Evolutionary conservation across 2,888 invertebrate species (phyloP), one percentile per base, ranked within the genome.

Genomic region (Spodoptera picta): DNA sequence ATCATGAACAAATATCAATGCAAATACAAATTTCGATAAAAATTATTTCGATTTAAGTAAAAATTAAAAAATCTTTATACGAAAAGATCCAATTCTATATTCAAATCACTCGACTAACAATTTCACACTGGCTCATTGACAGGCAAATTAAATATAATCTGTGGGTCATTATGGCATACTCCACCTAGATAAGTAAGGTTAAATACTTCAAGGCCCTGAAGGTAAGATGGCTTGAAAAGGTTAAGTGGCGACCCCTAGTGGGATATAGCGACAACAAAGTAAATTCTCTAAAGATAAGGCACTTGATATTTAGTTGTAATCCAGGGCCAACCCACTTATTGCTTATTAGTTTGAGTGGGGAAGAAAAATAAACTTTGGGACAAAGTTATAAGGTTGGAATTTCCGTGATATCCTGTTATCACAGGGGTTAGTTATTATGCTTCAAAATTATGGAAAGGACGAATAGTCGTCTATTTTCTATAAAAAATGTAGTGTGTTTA

Each of bases 291-390:
- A 78, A 78, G 76, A 78, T 76, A 78, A 63, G 66, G 66, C 56
- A 78, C 79, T 78, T 74, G 74, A 78, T 78, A 78, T 78, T 76
- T 71, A 76, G 66, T 76, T 73, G 66, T 78, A 74, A 76, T 76
- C 78, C 69, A 62, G 66, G 67, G 63, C 31, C 19, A 61, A 60
- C 60, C 68, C 67, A 73, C 66, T 76, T 69, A 78, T 75, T 65
- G 53, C 76, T 71, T 71, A 73, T 73, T 65, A 71, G 50, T 65
- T 61, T 49, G 1, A n/a, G 14, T 68, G 43, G 41, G 42, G 50
- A 19, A 36, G 46, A 7, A 60, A 68, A 54, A 31, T 31, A 6
- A 48, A 60, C 64, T 48, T 54, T 68, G 2, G 1, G 0, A 0
- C 0, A 0, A 42, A 6, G 46, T n/a, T 0, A 5, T 61, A 69